Percentiles rank a stretch among this genome's conserved stretches.
phyloP scores from a whole-genome alignment of 2,888 invertebrate genomes.

The Ganaspis brasiliensis region DNA sequence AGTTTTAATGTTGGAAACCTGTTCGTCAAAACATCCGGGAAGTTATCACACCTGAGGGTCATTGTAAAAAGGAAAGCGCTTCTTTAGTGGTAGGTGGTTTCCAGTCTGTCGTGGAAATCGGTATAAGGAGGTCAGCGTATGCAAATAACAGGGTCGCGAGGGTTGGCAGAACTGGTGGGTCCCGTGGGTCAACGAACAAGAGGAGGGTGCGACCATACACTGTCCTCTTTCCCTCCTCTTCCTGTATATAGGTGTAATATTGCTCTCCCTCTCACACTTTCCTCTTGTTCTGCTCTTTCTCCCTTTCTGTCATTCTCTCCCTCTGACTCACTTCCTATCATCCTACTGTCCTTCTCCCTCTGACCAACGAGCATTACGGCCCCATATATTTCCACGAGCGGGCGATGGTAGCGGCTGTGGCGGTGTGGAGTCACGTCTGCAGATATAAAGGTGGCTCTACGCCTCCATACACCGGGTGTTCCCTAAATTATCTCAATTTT shows the following conservation, averaged over 20 bases:
- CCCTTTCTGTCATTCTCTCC: constrained; percentile 56
- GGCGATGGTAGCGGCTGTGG: constrained; percentile 58
- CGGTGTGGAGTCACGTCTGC: constrained; percentile 71
- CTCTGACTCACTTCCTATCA: constrained; percentile 44
- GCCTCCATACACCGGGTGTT: constrained; percentile 57
- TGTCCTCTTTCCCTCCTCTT: constrained; percentile 41
- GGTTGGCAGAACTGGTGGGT: constrained; percentile 65
- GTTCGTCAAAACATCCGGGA: not conserved
- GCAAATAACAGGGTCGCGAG: constrained; percentile 74
- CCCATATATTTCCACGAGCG: constrained; percentile 72
- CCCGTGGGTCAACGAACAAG: constrained; percentile 66
- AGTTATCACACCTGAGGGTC: not conserved
- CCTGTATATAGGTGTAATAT: constrained; percentile 8
- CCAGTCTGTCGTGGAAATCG: constrained; percentile 68
- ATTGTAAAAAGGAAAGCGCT: constrained; percentile 12
- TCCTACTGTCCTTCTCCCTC: constrained; percentile 60
- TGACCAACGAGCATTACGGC: constrained; percentile 70
- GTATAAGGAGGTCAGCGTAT: constrained; percentile 72
- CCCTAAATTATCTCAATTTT: not conserved
- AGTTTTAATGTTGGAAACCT: too few relatives aligned
- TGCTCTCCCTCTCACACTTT: constrained; percentile 42
- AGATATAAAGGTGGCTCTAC: constrained; percentile 72
- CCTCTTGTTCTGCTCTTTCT: constrained; percentile 44
- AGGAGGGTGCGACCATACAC: constrained; percentile 58
- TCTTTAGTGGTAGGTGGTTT: constrained; percentile 56